phyloP scores from a whole-genome alignment of 2,113 vertebrate genomes.

The Pangasianodon hypophthalmus region DNA sequence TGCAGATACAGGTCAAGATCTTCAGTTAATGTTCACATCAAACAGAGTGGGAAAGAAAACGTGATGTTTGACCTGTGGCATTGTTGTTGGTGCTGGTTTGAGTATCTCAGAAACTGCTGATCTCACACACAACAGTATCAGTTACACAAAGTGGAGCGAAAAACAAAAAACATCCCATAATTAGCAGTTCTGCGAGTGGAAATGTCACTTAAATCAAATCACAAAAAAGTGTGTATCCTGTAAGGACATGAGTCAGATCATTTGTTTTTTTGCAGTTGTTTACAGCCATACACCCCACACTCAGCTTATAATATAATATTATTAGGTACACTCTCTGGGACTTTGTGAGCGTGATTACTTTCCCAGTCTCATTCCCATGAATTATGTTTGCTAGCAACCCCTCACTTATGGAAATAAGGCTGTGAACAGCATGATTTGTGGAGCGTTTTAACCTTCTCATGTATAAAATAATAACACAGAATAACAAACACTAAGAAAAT shows the following conservation, averaged over 20 bases:
- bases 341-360: constrained; percentile 6
- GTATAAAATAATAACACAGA: constrained; percentile 5
- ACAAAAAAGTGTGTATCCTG: background rate
- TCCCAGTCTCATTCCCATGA: background rate
- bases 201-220: background rate
- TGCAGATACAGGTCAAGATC: background rate
- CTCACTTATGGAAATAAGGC: constrained; percentile 20
- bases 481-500: background rate
- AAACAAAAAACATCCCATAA: background rate
- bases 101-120: background rate
- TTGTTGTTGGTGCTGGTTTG: background rate
- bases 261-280: background rate
- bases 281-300: background rate
- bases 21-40: background rate
- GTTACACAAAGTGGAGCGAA: background rate
- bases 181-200: background rate
- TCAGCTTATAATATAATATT: constrained; percentile 10
- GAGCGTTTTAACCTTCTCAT: background rate
- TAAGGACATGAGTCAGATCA: background rate
- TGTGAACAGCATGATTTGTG: constrained; percentile 3
- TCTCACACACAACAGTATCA: background rate
- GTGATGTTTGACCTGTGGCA: background rate
- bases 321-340: constrained; percentile 15
- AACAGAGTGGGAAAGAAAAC: background rate
- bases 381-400: background rate